Percentiles rank a stretch among this genome's conserved stretches.
These are phyloP conservation scores for Sarcophaga peregrina DNA, from an alignment of 1,140 invertebrate genomes.

Conservation along the genomic window DNA sequence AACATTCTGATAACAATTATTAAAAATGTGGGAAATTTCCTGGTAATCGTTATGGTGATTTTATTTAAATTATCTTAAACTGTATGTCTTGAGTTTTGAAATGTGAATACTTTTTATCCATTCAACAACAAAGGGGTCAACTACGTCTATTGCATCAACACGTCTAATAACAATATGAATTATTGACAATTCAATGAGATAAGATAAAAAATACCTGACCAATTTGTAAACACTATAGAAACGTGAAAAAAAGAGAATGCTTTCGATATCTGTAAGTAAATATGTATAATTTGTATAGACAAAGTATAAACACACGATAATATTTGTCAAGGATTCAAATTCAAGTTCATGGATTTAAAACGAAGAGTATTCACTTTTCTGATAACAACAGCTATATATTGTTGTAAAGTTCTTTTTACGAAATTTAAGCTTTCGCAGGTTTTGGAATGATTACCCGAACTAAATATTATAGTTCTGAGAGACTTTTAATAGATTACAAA, in stretches of 20 bases:
- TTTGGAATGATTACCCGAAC: too few relatives aligned
- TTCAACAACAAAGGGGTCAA: neutral
- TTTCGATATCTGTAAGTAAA: too few relatives aligned
- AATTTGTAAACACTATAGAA: neutral
- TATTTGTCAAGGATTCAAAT: neutral
- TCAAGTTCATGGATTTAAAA: neutral
- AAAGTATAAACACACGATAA: too few relatives aligned
- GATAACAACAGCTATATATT: too few relatives aligned
- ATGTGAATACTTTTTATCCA: neutral
- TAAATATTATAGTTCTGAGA: too few relatives aligned
- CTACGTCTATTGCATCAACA: neutral
- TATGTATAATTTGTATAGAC: too few relatives aligned
- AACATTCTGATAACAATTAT: neutral
- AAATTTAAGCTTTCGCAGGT: too few relatives aligned
- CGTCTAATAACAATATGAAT: neutral
- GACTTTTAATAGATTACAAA: too few relatives aligned
- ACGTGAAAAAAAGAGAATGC: neutral
- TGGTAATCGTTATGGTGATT: neutral
- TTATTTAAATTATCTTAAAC: neutral
- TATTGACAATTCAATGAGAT: neutral
- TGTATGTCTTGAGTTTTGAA: conserved; percentile 3
- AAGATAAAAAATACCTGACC: conserved; percentile 20
- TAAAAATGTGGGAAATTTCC: neutral
- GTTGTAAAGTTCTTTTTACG: too few relatives aligned
- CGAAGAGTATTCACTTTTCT: too few relatives aligned